Conservation (phyloP, 2,888 invertebrate genomes). For the Lepidonotus clava region DNA sequence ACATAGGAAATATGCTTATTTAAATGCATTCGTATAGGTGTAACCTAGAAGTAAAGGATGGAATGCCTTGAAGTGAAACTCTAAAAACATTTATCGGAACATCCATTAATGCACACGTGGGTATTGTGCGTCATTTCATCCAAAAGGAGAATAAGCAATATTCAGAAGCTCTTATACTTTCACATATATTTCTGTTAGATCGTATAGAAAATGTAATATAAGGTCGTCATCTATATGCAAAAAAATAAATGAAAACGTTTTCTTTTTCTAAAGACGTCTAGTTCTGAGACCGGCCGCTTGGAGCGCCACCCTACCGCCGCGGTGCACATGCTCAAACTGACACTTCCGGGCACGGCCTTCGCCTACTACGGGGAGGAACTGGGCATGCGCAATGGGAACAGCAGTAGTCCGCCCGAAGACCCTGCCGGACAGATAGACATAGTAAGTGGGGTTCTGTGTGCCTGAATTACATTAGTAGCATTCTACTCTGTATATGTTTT, state of each 20-base stretch:
- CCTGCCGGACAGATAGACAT: slow-evolving; percentile 56
- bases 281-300: slow-evolving; percentile 25
- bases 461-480: no score
- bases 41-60: not conserved
- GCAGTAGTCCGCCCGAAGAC: slow-evolving; percentile 19
- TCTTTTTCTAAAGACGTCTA: not conserved
- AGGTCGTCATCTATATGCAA: no score
- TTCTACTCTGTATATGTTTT: no score
- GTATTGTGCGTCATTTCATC: no score
- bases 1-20: not conserved
- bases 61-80: not conserved
- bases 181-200: no score
- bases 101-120: no score
- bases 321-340: slow-evolving; percentile 60
- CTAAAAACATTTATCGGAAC: no score
- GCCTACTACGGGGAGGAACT: slow-evolving; percentile 67
- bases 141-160: no score
- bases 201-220: no score
- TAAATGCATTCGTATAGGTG: no score
- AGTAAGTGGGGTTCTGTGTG: no score
- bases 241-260: not conserved
- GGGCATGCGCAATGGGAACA: slow-evolving; percentile 61
- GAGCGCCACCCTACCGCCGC: not conserved
- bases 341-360: slow-evolving; percentile 63
- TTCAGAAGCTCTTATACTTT: no score